These are phyloP conservation scores for Pteronura brasiliensis DNA, from an alignment of 2,113 vertebrate genomes.

Conservation along the genomic window DNA sequence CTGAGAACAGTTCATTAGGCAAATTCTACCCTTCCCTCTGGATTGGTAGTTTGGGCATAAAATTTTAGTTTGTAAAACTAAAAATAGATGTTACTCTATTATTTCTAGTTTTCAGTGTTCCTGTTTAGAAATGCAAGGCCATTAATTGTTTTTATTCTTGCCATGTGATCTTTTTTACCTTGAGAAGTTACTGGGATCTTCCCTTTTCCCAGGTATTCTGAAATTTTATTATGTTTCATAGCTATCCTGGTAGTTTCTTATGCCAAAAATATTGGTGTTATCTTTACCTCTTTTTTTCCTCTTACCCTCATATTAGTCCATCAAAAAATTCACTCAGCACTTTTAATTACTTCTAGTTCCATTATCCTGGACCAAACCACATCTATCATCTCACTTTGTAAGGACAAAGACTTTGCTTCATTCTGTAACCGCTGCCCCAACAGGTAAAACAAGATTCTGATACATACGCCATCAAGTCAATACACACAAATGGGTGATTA, in stretches of 20 bases:
- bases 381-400: not conserved
- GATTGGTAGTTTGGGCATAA: not conserved
- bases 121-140: not conserved
- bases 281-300: not conserved
- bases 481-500: not conserved
- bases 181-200: not conserved
- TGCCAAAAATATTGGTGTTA: not conserved
- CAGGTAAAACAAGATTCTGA: not conserved
- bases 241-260: not conserved
- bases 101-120: conserved; percentile 8
- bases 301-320: not conserved
- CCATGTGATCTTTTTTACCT: not conserved
- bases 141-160: not conserved
- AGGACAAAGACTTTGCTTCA: not conserved
- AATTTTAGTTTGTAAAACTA: conserved; percentile 21
- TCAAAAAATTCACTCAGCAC: not conserved
- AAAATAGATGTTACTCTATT: not conserved
- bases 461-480: not conserved
- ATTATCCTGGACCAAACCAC: not conserved
- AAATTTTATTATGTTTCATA: not conserved
- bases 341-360: not conserved
- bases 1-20: not conserved
- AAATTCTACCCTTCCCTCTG: not conserved
- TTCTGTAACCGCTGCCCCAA: not conserved
- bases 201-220: not conserved